Conservation (phyloP, 2,113 vertebrate genomes). For the Strix aluco region DNA sequence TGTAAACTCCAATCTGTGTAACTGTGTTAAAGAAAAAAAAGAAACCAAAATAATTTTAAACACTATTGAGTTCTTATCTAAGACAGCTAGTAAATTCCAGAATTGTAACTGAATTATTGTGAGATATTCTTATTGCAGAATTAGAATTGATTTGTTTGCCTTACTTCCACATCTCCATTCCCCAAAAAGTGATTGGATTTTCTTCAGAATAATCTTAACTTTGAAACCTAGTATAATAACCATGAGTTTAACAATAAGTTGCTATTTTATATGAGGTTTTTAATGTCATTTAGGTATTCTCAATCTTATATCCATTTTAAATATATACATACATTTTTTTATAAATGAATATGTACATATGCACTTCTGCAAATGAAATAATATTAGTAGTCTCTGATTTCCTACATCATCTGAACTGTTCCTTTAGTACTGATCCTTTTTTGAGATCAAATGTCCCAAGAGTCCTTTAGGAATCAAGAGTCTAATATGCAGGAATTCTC, state of each 20-base stretch:
- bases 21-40: not conserved
- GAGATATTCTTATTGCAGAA: not conserved
- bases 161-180: not conserved
- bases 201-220: not conserved
- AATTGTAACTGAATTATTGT: not conserved
- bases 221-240: not conserved
- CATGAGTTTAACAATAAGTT: not conserved
- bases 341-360: not conserved
- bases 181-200: not conserved
- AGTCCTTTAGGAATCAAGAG: not conserved
- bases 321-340: accelerated
- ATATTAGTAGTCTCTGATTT: not conserved
- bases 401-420: not conserved
- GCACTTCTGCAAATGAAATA: not conserved
- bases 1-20: not conserved
- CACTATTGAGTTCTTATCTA: accelerated
- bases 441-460: not conserved
- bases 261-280: not conserved
- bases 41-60: not conserved
- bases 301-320: not conserved
- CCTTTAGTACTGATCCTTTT: not conserved
- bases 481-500: not conserved
- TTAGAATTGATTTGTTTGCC: not conserved
- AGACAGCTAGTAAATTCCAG: not conserved
- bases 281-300: not conserved